Conservation (phyloP, 1,140 invertebrate genomes). For the Atta colombica region DNA sequence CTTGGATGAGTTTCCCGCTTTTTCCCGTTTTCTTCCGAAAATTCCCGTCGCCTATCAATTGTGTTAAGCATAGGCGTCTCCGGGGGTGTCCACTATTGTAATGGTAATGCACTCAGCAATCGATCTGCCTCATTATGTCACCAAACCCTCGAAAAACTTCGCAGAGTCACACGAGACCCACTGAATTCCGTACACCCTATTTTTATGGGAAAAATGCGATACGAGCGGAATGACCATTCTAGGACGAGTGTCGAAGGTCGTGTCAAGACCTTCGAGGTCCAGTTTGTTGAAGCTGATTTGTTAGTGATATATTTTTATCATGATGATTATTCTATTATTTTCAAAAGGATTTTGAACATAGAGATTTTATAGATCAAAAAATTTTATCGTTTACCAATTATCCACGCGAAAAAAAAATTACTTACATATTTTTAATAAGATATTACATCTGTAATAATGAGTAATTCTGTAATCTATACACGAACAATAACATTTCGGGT, state of each 20-base stretch:
- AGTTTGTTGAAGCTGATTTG: constrained; percentile 15
- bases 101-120: constrained; percentile 84
- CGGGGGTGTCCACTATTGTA: constrained; percentile 81
- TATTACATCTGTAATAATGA: background rate
- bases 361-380: background rate
- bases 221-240: constrained; percentile 16
- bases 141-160: constrained; percentile 76
- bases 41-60: constrained; percentile 85
- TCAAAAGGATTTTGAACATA: background rate
- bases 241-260: constrained; percentile 39
- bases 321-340: background rate
- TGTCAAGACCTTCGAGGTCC: constrained; percentile 15
- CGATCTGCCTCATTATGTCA: constrained; percentile 85
- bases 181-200: constrained; percentile 41
- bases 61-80: constrained; percentile 78
- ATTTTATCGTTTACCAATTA: background rate
- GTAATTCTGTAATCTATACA: constrained; percentile 24
- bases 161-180: constrained; percentile 77
- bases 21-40: constrained; percentile 83
- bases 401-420: background rate
- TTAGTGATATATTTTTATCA: background rate
- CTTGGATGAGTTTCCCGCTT: constrained; percentile 67
- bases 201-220: constrained; percentile 79
- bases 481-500: constrained; percentile 75
- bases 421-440: background rate